Evolutionary conservation across 2,797 vertebrate genomes (phyloP).

Genomic region (Perodicticus potto): DNA sequence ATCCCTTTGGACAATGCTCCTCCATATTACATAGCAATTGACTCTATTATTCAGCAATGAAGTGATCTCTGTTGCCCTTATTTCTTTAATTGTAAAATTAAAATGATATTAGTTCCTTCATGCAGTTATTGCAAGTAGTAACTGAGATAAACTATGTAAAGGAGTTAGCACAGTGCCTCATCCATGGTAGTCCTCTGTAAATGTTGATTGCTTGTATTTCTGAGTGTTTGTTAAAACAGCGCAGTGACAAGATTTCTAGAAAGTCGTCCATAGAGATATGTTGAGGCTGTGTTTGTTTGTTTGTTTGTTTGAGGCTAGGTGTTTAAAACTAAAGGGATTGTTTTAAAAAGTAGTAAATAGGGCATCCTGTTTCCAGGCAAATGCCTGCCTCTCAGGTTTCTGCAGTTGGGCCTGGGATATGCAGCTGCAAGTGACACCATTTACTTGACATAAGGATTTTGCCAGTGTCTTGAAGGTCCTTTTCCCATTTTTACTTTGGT

Average conservation of each 20-base stretch:
- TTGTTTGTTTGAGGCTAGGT: neutral
- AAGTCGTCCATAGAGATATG: neutral
- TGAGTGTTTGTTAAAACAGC: conserved; percentile 3
- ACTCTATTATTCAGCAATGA: neutral
- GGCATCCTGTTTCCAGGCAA: neutral
- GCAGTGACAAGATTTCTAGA: neutral
- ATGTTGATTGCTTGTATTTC: neutral
- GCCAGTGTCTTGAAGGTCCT: neutral
- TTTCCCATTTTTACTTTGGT: neutral
- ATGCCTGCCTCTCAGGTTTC: neutral
- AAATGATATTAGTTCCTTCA: conserved; percentile 1
- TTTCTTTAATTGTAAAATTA: conserved; percentile 45
- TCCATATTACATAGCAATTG: neutral
- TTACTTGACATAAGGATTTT: neutral
- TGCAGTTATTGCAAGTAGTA: conserved; percentile 23
- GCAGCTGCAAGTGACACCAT: neutral
- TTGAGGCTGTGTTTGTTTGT: conserved; percentile 18
- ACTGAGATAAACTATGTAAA: neutral
- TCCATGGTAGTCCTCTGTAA: neutral
- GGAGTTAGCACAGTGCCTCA: neutral
- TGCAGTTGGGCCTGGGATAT: neutral
- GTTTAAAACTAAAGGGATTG: neutral
- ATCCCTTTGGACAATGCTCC: neutral
- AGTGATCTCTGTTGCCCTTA: neutral
- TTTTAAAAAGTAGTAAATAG: neutral